Base-by-base conservation (phyloP, 2,888 invertebrate species). In the Drosophila peninsularis region DNA sequence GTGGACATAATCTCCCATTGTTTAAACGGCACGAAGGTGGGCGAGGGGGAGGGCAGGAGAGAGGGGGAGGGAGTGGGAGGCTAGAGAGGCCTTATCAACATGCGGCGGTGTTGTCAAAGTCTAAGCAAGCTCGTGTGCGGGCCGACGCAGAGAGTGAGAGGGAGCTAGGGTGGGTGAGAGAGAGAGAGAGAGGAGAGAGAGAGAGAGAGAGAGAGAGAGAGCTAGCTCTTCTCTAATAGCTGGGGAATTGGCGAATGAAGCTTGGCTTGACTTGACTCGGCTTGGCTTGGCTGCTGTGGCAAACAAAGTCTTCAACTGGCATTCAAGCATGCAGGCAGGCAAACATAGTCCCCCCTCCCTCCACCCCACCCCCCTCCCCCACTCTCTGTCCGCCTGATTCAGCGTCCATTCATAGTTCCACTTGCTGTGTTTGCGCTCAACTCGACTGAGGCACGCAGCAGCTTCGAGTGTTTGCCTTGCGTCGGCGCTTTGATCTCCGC, bases 61-160 rank as follows among this genome's bases (percentile, higher is more conserved):
- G 34, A 19, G 4, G 4, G 11, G 34, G 3, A 2, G 2, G 5
- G 4, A 17, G 9, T 7, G 10, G 17, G 27, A 14, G 42, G 2
- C 1, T 6, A 19, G 24, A 14, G 19, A n/a, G 13, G 57, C 78
- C 83, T 86, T 83, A 89, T 87, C 87, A 84, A 84, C 84, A 81
- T 62, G 82, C 57, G 89, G 85, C 85, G 85, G 85, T 78, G 70
- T 82, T 85, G 85, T 85, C 85, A 85, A 85, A 85, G 85, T 66
- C 68, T 62, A 63, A 17, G 21, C 49, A 80, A 82, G 75, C 85
- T 75, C 75, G 80, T 87, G 86, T 89, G 81, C 83, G 76, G 73
- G 70, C 74, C 24, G 3, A 24, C 4, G 24, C 14, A n/a, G n/a
- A 13, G 14, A 10, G 2, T 24, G 10, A 10, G 14, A 34, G 10